Conservation (phyloP, 1,140 invertebrate species). For the Adoxophyes honmai region DNA sequence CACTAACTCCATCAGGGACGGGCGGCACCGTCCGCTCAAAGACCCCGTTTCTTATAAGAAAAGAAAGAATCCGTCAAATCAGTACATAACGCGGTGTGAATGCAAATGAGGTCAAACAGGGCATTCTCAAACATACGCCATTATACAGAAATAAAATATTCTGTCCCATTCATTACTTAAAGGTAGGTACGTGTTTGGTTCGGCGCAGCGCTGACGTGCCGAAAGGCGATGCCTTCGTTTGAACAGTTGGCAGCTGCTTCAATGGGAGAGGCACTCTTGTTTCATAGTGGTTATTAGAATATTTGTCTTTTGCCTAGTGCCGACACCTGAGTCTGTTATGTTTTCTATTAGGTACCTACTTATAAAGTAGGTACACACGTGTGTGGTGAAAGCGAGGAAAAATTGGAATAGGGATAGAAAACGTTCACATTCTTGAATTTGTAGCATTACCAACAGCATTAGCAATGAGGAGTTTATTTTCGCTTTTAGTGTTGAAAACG, state of each 20-base stretch:
- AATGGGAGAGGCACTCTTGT: slow-evolving; percentile 11
- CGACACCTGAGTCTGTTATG: slow-evolving; percentile 5
- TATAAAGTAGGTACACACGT: background rate
- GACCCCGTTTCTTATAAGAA: slow-evolving; percentile 39
- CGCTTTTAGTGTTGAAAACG: too few relatives aligned
- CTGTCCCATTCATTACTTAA: slow-evolving; percentile 64
- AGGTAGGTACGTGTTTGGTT: slow-evolving; percentile 41
- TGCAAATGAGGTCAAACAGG: slow-evolving; percentile 72
- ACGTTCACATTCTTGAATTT: too few relatives aligned
- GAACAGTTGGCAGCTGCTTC: slow-evolving; percentile 47
- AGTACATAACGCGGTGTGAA: slow-evolving; percentile 62
- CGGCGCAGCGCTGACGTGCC: slow-evolving; percentile 42
- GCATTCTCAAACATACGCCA: slow-evolving; percentile 61
- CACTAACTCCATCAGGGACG: background rate
- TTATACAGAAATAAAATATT: slow-evolving; percentile 73
- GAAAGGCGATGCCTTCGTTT: slow-evolving; percentile 62
- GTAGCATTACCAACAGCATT: too few relatives aligned
- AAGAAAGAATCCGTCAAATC: slow-evolving; percentile 55
- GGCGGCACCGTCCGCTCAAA: slow-evolving; percentile 40
- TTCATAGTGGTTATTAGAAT: slow-evolving; percentile 15
- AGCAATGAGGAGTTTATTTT: too few relatives aligned
- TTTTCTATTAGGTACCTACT: background rate
- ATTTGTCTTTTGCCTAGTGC: slow-evolving; percentile 10
- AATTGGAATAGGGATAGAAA: too few relatives aligned
- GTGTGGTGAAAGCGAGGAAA: background rate